phyloP scores from a whole-genome alignment of 1,140 invertebrate genomes.

The Habropoda laboriosa region DNA sequence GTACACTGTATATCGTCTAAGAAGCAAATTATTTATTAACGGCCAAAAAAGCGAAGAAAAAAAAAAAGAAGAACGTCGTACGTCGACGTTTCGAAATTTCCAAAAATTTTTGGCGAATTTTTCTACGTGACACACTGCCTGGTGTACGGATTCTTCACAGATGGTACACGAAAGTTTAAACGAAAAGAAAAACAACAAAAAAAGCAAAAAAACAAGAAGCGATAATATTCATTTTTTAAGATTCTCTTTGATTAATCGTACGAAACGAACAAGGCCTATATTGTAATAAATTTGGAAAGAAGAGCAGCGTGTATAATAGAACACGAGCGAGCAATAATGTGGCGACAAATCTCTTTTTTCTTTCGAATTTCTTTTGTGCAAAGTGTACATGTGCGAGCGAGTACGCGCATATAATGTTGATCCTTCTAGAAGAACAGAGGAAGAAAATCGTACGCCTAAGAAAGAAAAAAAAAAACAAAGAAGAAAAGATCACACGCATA shows the following conservation, averaged over 20 bases:
- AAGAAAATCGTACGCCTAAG: slow-evolving; percentile 17
- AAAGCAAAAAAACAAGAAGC: too few species aligned
- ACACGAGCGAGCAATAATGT: background rate
- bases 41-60: too few species aligned
- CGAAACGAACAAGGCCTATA: slow-evolving; percentile 14
- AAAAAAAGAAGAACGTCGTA: background rate
- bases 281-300: background rate
- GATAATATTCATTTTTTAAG: background rate
- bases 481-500: slow-evolving; percentile 37
- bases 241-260: background rate
- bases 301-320: background rate
- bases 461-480: too few species aligned
- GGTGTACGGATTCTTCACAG: slow-evolving; percentile 2
- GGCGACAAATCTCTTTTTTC: too few species aligned
- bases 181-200: background rate
- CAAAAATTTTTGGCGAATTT: slow-evolving; percentile 1
- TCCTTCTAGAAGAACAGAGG: background rate
- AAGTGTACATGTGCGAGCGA: background rate
- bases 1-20: slow-evolving; percentile 3
- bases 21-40: background rate
- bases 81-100: background rate
- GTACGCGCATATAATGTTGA: slow-evolving; percentile 11
- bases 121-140: slow-evolving; percentile 40
- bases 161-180: background rate
- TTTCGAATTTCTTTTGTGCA: slow-evolving; percentile 9